Conservation (phyloP, 2,113 vertebrate genomes). For the Nymphicus hollandicus region DNA sequence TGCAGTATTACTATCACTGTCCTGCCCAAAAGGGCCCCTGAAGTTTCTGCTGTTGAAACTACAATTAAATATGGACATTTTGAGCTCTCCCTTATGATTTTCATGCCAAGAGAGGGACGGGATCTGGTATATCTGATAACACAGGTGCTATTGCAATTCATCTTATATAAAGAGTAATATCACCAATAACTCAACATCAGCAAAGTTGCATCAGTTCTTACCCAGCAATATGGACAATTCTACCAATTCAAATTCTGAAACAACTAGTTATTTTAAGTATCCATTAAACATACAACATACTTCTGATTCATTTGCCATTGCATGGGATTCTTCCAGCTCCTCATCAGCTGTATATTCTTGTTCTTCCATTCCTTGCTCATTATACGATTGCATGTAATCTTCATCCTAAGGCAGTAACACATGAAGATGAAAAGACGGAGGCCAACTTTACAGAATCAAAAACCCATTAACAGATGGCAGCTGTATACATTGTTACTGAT, state of each 20-base stretch:
- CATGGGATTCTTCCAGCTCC: conserved; percentile 71
- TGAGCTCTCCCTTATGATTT: neutral
- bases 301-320: conserved; percentile 78
- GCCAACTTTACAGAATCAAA: neutral
- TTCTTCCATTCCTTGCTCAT: conserved; percentile 65
- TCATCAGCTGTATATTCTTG: conserved; percentile 74
- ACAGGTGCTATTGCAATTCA: neutral
- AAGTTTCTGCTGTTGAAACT: neutral
- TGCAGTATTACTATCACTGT: neutral
- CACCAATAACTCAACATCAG: neutral
- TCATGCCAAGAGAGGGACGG: neutral
- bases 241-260: neutral
- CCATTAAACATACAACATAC: conserved; percentile 62
- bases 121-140: neutral
- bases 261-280: neutral
- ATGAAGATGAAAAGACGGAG: neutral
- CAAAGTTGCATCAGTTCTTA: neutral
- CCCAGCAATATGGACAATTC: neutral
- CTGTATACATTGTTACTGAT: neutral
- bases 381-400: conserved; percentile 81
- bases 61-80: neutral
- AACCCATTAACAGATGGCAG: accelerated
- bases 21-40: neutral
- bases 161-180: neutral
- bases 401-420: conserved; percentile 75